Base-by-base conservation (phyloP, 2,888 invertebrate genomes). In the Agrotis exclamationis region DNA sequence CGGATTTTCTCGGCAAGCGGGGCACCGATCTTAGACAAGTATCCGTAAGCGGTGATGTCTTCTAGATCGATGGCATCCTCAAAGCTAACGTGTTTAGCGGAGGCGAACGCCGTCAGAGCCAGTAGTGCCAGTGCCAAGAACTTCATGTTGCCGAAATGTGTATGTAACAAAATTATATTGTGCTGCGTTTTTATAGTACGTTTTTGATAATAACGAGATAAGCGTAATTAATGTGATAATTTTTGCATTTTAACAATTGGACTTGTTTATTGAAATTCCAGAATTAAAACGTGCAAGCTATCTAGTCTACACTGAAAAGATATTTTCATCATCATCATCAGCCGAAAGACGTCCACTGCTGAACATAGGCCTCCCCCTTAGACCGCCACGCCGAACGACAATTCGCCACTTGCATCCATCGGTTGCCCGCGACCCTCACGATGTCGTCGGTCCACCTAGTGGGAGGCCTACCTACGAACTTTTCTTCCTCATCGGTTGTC, bases 41-140 rank as follows among this genome's bases (percentile, higher is more conserved):
- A 88, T 6, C 83, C 82, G 16, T 74, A 84, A 13, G 87, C 87
- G 22, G 85, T 80, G 59, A 76, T 82, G 59, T 72, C 68, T 44
- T 80, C 79, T 16, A 70, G 56, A 53, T 76, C 74, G 33, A 82
- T 72, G 7, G 68, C 65, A 53, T 66, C 69, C 51, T 68, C 66
- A 24, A 65, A 54, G 60, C 77, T 28, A 20, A 76, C 45, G 59
- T 63, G 56, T 59, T 65, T 79, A 53, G 75, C 75, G 54, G 65
- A 76, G 39, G 80, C 77, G 11, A 82, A 69, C 33, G 80, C 76
- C 53, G 72, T 75, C 20, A 87, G 60, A 60, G 74, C 73, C 48
- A 86, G 45, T 7, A 87, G 22, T 59, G 83, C 53, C 22, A 78
- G 20, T 22, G 54, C 62, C 16, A 77, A 45, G 44, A 64, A 48